These are phyloP conservation scores for Dromococcyx pavoninus DNA, from an alignment of 2,797 vertebrate species.

Conservation along the genomic window DNA sequence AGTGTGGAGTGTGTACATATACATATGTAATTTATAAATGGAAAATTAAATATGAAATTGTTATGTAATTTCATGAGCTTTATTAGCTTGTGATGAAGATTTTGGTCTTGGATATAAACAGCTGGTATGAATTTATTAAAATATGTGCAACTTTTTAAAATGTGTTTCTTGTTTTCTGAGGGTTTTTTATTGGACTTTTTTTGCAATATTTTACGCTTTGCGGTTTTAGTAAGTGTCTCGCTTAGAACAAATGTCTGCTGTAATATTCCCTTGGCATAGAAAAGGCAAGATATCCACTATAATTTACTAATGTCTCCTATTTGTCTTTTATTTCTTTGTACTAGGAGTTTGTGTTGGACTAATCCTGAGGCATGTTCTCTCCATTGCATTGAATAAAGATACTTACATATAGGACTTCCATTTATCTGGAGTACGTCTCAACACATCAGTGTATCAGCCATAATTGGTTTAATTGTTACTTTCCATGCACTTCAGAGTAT, in stretches of 20 bases:
- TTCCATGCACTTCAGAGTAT: background rate
- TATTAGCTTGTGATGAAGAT: background rate
- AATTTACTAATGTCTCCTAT: background rate
- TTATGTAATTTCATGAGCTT: background rate
- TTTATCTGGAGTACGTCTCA: background rate
- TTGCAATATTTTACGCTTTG: conserved; percentile 2
- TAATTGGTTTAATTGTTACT: background rate
- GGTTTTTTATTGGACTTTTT: background rate
- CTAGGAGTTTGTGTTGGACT: background rate
- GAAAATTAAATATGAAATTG: background rate
- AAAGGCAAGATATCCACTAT: background rate
- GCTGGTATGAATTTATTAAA: conserved; percentile 14
- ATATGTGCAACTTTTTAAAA: background rate
- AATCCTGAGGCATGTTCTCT: background rate
- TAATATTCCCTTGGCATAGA: background rate
- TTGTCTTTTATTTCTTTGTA: background rate
- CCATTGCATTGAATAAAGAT: background rate
- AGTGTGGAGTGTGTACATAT: background rate
- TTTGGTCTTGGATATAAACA: background rate
- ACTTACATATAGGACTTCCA: accelerated
- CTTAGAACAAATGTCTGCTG: background rate
- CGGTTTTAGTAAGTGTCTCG: background rate
- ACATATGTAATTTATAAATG: background rate
- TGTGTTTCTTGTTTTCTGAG: conserved; percentile 31
- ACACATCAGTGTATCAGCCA: background rate